Conservation (phyloP, 2,888 invertebrate species). For the Aleiodes leptofemur region DNA sequence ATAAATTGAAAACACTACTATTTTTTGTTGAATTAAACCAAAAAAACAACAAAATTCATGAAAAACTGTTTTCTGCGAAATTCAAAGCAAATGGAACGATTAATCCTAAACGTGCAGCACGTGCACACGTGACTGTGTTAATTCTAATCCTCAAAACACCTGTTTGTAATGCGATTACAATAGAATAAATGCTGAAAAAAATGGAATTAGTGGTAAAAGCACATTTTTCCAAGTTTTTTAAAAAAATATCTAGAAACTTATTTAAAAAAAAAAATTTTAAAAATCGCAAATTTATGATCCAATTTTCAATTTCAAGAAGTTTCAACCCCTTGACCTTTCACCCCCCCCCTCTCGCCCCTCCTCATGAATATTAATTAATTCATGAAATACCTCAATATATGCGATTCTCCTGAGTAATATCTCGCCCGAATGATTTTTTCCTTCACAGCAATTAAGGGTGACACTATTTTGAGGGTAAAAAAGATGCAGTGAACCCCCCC, state of each 20-base stretch:
- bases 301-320: neutral
- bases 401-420: neutral
- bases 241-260: too few relatives aligned
- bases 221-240: too few relatives aligned
- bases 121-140: constrained; percentile 18
- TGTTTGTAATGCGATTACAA: constrained; percentile 5
- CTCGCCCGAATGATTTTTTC: neutral
- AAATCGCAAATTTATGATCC: neutral
- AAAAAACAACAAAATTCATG: neutral
- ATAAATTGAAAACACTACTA: too few relatives aligned
- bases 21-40: too few relatives aligned
- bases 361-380: neutral
- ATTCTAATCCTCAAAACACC: neutral
- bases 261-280: too few relatives aligned
- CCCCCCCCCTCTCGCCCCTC: too few relatives aligned
- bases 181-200: neutral
- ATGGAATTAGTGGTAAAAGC: neutral
- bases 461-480: neutral
- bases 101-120: constrained; percentile 17
- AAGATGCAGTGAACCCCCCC: too few relatives aligned
- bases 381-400: neutral
- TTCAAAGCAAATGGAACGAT: neutral
- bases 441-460: neutral
- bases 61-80: neutral
- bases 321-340: too few relatives aligned